Evolutionary conservation across 2,888 invertebrate genomes (phyloP).

Genomic region (Yponomeuta sedellus): DNA sequence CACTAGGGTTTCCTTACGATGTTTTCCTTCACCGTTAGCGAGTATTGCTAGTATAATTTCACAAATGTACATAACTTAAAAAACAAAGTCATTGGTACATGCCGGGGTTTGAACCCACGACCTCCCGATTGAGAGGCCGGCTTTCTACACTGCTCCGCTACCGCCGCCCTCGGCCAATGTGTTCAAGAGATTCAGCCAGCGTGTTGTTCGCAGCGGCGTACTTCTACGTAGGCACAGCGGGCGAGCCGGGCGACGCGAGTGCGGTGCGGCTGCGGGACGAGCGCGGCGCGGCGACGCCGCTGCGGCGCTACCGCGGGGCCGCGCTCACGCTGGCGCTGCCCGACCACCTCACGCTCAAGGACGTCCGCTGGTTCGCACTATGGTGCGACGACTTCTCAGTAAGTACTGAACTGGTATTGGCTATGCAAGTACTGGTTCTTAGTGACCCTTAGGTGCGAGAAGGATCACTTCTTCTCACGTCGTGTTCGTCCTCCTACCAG

Average conservation of each 20-base stretch:
- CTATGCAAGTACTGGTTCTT: too few species aligned
- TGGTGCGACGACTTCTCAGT: constrained; percentile 95
- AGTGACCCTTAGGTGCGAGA: too few species aligned
- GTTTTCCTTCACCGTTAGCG: too few species aligned
- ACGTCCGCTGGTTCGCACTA: constrained; percentile 91
- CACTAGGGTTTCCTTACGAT: too few species aligned
- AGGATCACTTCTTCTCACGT: too few species aligned
- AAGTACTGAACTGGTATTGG: constrained; percentile 50
- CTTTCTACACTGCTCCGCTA: too few species aligned
- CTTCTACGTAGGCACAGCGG: constrained; percentile 89
- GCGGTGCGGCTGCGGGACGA: constrained; percentile 87
- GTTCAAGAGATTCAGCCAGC: neutral
- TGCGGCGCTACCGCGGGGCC: constrained; percentile 88
- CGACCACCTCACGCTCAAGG: constrained; percentile 88
- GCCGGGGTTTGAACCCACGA: too few species aligned
- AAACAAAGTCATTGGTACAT: too few species aligned
- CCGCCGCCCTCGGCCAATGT: too few species aligned
- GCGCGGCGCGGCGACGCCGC: constrained; percentile 85
- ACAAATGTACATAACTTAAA: too few species aligned
- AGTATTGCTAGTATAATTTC: too few species aligned
- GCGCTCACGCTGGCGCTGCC: constrained; percentile 90
- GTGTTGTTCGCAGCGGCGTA: constrained; percentile 82
- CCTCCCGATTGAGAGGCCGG: too few species aligned
- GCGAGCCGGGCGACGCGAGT: constrained; percentile 80
- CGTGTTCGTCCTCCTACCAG: neutral